Evolutionary conservation across 2,113 vertebrate species (phyloP).

Genomic region (Parus major): DNA sequence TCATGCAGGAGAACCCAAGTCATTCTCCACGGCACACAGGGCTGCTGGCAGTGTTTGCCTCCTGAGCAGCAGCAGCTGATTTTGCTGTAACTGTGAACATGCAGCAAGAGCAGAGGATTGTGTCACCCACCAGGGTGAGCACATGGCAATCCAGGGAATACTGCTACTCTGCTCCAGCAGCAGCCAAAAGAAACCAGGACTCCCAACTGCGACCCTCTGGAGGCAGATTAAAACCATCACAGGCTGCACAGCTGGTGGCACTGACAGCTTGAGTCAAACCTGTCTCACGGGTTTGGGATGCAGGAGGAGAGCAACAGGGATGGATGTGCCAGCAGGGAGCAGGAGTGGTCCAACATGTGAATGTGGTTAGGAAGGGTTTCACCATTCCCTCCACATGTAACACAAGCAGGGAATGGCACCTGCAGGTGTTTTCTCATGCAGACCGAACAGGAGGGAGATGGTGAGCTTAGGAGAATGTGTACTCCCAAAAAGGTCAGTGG

Average conservation of each 20-base stretch:
- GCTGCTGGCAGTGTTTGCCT: neutral
- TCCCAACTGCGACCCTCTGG: neutral
- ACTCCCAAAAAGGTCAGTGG: rapidly evolving
- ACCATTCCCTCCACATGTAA: rapidly evolving
- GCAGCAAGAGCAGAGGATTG: neutral
- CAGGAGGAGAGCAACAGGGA: neutral
- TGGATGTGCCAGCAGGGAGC: neutral
- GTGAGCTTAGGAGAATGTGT: neutral
- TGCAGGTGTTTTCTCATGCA: neutral
- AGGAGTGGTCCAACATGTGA: neutral
- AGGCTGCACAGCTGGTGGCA: neutral
- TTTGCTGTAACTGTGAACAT: neutral
- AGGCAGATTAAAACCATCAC: neutral
- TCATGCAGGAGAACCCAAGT: neutral
- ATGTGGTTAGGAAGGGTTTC: neutral
- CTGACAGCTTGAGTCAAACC: neutral
- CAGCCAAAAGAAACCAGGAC: neutral
- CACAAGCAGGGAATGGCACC: neutral
- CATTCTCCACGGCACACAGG: neutral
- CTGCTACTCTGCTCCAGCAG: neutral
- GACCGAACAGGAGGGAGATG: neutral
- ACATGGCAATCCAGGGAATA: neutral
- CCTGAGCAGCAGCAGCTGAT: neutral
- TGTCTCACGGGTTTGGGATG: neutral
- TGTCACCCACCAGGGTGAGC: rapidly evolving